These are phyloP conservation scores for Cybosia mesomella DNA, from an alignment of 2,888 invertebrate genomes.

Conservation along the genomic window DNA sequence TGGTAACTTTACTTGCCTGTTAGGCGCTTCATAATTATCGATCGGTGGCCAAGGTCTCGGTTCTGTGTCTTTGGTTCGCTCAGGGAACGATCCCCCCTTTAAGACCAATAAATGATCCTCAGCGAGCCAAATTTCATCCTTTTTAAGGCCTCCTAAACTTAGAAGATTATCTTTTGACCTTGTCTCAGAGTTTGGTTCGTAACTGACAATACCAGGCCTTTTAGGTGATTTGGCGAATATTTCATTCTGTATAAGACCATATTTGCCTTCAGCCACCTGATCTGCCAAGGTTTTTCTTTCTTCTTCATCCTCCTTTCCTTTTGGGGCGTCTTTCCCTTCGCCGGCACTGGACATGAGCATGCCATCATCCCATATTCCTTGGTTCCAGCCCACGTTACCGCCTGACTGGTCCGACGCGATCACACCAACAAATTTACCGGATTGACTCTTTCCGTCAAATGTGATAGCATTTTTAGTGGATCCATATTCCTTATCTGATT, in stretches of 20 bases:
- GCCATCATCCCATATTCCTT: constrained; percentile 89
- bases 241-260: constrained; percentile 95
- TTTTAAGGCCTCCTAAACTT: constrained; percentile 93
- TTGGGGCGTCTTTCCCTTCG: constrained; percentile 87
- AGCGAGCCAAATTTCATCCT: constrained; percentile 96
- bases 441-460: constrained; percentile 73
- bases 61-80: constrained; percentile 79
- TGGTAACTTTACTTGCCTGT: constrained; percentile 94
- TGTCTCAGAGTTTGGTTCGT: constrained; percentile 93
- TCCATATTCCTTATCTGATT: constrained; percentile 78
- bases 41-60: constrained; percentile 91
- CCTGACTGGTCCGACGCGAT: constrained; percentile 81
- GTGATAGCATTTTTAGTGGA: constrained; percentile 76
- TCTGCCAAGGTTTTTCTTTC: constrained; percentile 95
- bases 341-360: constrained; percentile 91
- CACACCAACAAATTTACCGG: constrained; percentile 76
- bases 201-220: constrained; percentile 94
- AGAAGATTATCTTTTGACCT: constrained; percentile 91
- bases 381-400: constrained; percentile 84
- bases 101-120: constrained; percentile 95
- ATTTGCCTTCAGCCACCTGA: constrained; percentile 96
- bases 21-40: constrained; percentile 94
- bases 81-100: constrained; percentile 92
- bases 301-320: constrained; percentile 87
- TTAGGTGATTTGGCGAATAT: constrained; percentile 90